Evolutionary conservation across 23 tunicate species (phyloP).

Genomic region (Trididemnum clinides): DNA sequence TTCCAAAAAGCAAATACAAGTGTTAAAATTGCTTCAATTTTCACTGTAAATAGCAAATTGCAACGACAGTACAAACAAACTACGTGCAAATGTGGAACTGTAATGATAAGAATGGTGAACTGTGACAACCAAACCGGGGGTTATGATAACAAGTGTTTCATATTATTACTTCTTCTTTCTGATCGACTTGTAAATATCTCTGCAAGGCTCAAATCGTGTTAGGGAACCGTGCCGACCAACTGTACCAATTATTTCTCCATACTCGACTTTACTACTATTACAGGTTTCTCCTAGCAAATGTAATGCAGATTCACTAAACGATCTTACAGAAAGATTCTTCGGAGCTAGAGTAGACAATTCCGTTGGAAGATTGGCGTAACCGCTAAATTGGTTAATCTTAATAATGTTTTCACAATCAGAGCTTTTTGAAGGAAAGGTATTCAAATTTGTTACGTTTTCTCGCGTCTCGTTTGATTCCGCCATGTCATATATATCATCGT

Average conservation of each 20-base stretch:
- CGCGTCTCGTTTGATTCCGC: not conserved
- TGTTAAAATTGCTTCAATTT: too few relatives aligned
- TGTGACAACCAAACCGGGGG: too few relatives aligned
- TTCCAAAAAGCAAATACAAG: too few relatives aligned
- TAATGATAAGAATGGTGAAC: too few relatives aligned
- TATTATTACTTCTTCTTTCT: too few relatives aligned
- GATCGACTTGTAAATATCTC: conserved; percentile 2
- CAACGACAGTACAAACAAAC: too few relatives aligned
- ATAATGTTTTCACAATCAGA: not conserved
- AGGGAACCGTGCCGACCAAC: not conserved
- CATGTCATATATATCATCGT: not conserved
- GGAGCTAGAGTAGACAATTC: too few relatives aligned
- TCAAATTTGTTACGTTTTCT: not conserved
- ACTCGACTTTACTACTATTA: not conserved
- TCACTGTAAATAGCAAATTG: too few relatives aligned
- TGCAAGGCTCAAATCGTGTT: conserved; percentile 6
- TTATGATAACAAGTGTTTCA: too few relatives aligned
- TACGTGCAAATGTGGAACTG: too few relatives aligned
- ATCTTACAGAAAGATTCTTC: not conserved
- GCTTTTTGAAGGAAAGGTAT: not conserved
- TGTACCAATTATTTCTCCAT: conserved; percentile 28
- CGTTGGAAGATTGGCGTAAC: not conserved
- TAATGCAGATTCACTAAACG: not conserved
- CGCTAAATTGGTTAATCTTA: too few relatives aligned
- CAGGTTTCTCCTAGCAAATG: too few relatives aligned